phyloP scores from a whole-genome alignment of 2,113 vertebrate species.

The Strigops habroptila region DNA sequence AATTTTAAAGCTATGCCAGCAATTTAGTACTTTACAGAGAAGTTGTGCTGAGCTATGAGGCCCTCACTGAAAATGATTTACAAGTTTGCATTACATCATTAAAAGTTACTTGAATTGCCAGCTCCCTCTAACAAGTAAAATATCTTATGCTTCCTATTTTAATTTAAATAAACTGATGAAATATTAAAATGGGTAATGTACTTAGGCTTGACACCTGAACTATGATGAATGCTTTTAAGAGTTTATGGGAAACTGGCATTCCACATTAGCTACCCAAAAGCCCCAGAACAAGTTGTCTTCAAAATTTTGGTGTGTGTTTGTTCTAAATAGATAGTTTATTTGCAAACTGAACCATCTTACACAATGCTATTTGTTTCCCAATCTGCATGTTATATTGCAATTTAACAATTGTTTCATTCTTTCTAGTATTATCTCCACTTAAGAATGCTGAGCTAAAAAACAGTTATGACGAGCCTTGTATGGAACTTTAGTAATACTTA shows the following conservation, averaged over 20 bases:
- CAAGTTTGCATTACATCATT: slow-evolving; percentile 41
- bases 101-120: slow-evolving; percentile 16
- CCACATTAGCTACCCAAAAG: neutral
- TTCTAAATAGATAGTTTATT: slow-evolving; percentile 11
- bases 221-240: slow-evolving; percentile 16
- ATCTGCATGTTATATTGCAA: neutral
- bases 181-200: slow-evolving; percentile 4
- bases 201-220: slow-evolving; percentile 46
- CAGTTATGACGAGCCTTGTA: neutral
- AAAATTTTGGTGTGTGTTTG: neutral
- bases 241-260: neutral
- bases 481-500: neutral
- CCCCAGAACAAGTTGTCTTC: neutral
- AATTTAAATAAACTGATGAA: neutral
- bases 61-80: slow-evolving; percentile 35
- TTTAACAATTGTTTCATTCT: neutral
- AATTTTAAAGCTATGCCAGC: slow-evolving; percentile 47
- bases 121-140: neutral
- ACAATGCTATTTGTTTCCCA: slow-evolving; percentile 21
- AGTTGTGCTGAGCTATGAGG: slow-evolving; percentile 33
- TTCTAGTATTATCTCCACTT: neutral
- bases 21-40: slow-evolving; percentile 34
- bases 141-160: slow-evolving; percentile 23
- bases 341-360: neutral
- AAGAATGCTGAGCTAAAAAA: neutral